Evolutionary conservation across 2,113 vertebrate species (phyloP).

Genomic region (Labeo rohita): DNA sequence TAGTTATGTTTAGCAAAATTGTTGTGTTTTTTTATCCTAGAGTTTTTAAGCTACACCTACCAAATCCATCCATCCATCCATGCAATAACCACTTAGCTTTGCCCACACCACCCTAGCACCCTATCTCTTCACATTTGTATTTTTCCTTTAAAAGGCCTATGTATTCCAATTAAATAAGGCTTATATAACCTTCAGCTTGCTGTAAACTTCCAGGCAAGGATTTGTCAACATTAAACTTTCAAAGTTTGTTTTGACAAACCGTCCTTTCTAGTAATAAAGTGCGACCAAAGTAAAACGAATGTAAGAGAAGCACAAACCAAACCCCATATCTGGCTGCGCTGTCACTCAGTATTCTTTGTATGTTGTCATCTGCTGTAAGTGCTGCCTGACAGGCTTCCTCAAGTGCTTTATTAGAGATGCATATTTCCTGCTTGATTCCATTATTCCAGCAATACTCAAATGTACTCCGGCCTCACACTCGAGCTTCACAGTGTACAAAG

Average conservation of each 20-base stretch:
- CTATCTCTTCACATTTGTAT: background rate
- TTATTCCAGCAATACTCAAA: background rate
- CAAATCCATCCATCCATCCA: background rate
- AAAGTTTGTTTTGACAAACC: background rate
- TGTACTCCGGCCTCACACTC: background rate
- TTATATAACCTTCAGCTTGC: background rate
- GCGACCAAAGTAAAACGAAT: background rate
- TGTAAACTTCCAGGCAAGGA: background rate
- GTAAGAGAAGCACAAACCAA: background rate
- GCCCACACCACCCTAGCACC: background rate
- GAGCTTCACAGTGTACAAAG: background rate
- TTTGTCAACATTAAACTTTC: background rate
- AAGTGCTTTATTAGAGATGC: conserved; percentile 22
- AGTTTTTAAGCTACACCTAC: background rate
- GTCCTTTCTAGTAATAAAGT: background rate
- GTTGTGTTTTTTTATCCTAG: background rate
- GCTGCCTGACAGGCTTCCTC: background rate
- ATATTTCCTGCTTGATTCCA: conserved; percentile 32
- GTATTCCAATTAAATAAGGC: background rate
- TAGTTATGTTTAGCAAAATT: too few relatives aligned
- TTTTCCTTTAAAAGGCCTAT: background rate
- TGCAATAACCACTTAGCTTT: background rate
- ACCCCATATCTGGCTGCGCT: background rate
- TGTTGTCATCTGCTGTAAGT: conserved; percentile 9
- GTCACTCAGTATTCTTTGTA: background rate